Evolutionary conservation across 2,888 invertebrate genomes (phyloP).

Genomic region (Busseola fusca): DNA sequence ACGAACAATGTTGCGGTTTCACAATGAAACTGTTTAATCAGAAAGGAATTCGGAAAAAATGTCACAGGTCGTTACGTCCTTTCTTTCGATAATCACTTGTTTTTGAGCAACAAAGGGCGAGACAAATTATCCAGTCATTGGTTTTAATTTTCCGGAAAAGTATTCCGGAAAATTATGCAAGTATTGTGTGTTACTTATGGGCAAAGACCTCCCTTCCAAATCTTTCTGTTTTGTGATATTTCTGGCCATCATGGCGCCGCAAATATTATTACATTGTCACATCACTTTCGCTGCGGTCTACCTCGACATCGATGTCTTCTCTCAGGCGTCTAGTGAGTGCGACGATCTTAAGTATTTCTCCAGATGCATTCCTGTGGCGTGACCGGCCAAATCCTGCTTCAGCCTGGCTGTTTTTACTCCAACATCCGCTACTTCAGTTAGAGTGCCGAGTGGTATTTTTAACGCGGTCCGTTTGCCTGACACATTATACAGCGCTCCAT

Average conservation of each 20-base stretch:
- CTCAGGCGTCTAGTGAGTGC: neutral
- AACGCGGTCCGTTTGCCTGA: neutral
- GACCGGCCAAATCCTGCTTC: neutral
- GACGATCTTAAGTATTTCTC: neutral
- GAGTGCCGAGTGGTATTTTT: neutral
- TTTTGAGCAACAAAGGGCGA: slow-evolving; percentile 28
- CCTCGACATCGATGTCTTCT: neutral
- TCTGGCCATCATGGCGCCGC: neutral
- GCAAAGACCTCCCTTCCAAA: neutral
- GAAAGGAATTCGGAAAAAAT: slow-evolving; percentile 61
- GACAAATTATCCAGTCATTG: slow-evolving; percentile 41
- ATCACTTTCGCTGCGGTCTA: neutral
- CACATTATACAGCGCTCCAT: neutral
- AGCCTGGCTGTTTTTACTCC: neutral
- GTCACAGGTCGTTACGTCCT: slow-evolving; percentile 47
- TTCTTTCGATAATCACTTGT: slow-evolving; percentile 42
- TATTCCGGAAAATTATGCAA: neutral
- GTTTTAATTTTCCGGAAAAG: slow-evolving; percentile 28
- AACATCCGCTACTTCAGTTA: neutral
- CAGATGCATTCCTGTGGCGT: neutral
- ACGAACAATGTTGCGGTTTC: slow-evolving; percentile 65
- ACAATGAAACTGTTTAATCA: slow-evolving; percentile 67
- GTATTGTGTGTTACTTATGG: neutral
- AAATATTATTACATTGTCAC: neutral
- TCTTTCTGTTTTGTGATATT: neutral